Evolutionary conservation across 2,113 vertebrate species (phyloP), one percentile per base, ranked within the genome.

Genomic region (Zeus faber): DNA sequence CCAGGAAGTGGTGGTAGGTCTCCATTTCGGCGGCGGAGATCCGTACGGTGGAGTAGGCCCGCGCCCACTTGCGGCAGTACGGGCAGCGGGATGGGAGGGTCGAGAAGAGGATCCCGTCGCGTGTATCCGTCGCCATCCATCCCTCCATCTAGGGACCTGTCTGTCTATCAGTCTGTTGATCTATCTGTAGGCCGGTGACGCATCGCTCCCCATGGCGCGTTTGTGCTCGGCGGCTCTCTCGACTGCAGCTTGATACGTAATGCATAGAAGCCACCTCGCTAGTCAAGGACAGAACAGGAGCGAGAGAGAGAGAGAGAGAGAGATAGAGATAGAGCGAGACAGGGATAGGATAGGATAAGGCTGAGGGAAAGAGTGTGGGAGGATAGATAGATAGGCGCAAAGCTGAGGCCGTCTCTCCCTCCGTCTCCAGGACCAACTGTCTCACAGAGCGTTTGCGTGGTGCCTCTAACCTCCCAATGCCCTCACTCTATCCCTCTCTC

Each of bases 1-100:
- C 85, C 55, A 95, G 73, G 70, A 98, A 90, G 69, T 63, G 86
- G 65, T 90, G 85, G 8, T 93, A 97, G 6, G 90, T 90, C 76
- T 91, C 86, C 93, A 96, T 97, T 84, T 97, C 94, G 13, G 84
- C 90, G 25, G 88, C 85, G 5, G 93, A 91, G 74, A 96, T 95
- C 63, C 89, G 85, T 54, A 93, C 80, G 9, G 80, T 67, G 20
- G 87, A 88, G 60, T 87, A 93, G 58, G 88, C 81, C 25, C 57
- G 72, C 18, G 66, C 70, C 54, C 83, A 77, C 53, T 70, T 77
- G 52, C 90, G 87, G 62, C 90, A 90, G 41, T 60, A 70, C 13
- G 8, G 73, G 74, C 89, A 92, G 22, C 58, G 64, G 27, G 77
- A 79, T 53, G 74, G 80, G 70, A 88, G 61, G 23, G 71, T 79